Percentiles rank a stretch among this genome's conserved stretches.
Evolutionary conservation across 2,888 invertebrate genomes (phyloP).

Genomic region (Ernsta delagoae): DNA sequence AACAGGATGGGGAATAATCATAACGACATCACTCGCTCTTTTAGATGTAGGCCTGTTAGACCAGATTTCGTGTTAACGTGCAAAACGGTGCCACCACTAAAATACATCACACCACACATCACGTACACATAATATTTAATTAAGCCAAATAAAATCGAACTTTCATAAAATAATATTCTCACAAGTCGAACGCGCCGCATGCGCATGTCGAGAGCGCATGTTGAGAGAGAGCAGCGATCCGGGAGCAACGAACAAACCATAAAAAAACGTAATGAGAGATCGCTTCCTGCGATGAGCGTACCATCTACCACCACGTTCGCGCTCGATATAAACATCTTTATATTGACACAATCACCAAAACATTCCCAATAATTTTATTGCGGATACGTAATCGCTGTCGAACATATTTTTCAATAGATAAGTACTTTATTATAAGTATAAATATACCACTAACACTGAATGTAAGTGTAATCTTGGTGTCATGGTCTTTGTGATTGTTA

Average conservation of each 20-base stretch:
- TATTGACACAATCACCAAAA: conserved; percentile 17
- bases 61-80: not conserved
- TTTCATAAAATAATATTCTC: not conserved
- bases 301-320: conserved; percentile 50
- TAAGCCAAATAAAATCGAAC: not conserved
- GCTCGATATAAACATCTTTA: conserved; percentile 31
- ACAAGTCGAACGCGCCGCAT: conserved; percentile 9
- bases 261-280: conserved; percentile 83
- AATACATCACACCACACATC: not conserved
- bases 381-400: no score
- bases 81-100: not conserved
- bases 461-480: no score
- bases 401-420: no score
- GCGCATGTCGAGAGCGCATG: conserved; percentile 33
- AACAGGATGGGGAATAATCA: no score
- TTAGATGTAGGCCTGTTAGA: not conserved
- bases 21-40: no score
- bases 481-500: no score
- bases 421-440: no score
- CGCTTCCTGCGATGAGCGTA: conserved; percentile 74
- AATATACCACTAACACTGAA: no score
- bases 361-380: not conserved
- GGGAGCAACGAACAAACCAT: conserved; percentile 77
- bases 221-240: conserved; percentile 43
- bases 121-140: not conserved